Evolutionary conservation across 2,797 vertebrate genomes (phyloP).

Genomic region (Coccyzus lansbergi): DNA sequence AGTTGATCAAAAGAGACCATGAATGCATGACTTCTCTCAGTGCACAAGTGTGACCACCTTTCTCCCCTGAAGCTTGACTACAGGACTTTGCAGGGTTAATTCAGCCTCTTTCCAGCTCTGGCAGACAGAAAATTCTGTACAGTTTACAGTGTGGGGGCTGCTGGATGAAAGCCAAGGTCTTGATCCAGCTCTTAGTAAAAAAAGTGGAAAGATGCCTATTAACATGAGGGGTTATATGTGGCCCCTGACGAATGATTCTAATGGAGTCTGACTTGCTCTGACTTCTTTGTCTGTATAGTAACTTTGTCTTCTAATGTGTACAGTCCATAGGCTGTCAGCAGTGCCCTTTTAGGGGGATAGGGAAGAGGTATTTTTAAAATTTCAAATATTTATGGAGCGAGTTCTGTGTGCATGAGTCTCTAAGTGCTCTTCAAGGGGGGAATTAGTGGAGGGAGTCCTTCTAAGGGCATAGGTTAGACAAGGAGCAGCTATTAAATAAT

Average conservation of each 20-base stretch:
- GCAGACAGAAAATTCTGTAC: not conserved
- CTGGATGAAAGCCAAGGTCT: not conserved
- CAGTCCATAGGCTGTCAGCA: not conserved
- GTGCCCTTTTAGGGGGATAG: not conserved
- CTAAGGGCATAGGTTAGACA: not conserved
- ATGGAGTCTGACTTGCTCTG: not conserved
- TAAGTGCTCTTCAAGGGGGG: not conserved
- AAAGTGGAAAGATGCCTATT: not conserved
- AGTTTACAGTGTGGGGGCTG: not conserved
- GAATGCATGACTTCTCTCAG: not conserved
- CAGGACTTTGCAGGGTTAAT: not conserved
- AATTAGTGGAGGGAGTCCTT: not conserved
- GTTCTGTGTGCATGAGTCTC: not conserved
- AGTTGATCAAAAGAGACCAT: not conserved
- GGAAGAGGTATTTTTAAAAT: not conserved
- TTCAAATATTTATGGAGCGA: not conserved
- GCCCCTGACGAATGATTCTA: not conserved
- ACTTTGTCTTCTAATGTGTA: not conserved
- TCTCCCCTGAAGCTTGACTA: not conserved
- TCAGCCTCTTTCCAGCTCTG: not conserved
- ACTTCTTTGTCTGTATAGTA: not conserved
- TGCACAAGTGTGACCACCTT: not conserved
- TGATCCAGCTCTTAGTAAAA: not conserved
- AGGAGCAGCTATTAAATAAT: not conserved
- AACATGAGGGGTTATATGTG: not conserved